A percentile compares a stretch with the other conserved stretches of the same genome.
Conservation (phyloP, 2,797 vertebrate species). For the Passerculus sandwichensis region DNA sequence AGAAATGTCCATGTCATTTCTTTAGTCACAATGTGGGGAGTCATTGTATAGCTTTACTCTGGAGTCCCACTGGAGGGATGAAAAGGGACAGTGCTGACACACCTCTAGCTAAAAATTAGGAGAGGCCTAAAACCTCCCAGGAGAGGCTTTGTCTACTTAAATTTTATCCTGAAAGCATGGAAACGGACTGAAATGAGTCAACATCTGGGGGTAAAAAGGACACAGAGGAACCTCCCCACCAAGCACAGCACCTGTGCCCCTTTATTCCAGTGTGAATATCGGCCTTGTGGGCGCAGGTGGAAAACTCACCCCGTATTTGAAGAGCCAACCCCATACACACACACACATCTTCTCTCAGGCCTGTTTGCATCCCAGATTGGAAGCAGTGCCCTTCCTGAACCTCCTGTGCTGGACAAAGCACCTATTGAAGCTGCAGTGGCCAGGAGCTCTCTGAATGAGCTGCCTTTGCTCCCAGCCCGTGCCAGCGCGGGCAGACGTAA, state of each 20-base stretch:
- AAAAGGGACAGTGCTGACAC: neutral
- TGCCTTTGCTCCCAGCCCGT: conserved; percentile 66
- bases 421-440: conserved; percentile 69
- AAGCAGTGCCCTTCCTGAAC: conserved; percentile 62
- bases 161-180: neutral
- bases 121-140: neutral
- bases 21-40: accelerated
- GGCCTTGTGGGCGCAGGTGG: neutral
- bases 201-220: neutral
- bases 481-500: conserved; percentile 67
- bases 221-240: neutral
- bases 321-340: neutral
- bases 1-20: accelerated
- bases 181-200: neutral
- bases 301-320: neutral
- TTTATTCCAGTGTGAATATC: neutral
- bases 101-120: neutral
- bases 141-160: neutral
- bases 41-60: neutral
- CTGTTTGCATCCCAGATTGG: conserved; percentile 37
- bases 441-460: conserved; percentile 60
- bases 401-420: conserved; percentile 62
- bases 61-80: neutral
- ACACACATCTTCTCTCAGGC: neutral
- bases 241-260: neutral